Evolutionary conservation across 2,888 invertebrate genomes (phyloP).

Genomic region (Melanostoma scalare): DNA sequence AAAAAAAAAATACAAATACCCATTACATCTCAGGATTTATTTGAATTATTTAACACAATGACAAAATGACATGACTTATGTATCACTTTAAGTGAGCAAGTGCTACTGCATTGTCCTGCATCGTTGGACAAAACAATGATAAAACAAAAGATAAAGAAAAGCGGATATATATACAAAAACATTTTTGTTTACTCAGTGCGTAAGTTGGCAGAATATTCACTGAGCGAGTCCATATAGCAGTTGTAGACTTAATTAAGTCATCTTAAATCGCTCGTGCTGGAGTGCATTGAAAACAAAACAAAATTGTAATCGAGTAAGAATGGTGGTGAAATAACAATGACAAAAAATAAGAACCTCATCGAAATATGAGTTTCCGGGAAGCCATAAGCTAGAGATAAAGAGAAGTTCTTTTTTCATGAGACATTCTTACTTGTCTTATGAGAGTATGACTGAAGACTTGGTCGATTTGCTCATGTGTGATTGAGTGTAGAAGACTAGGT

Average conservation of each 20-base stretch:
- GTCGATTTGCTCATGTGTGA: too few species aligned
- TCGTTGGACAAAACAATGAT: constrained; percentile 34
- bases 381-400: constrained; percentile 12
- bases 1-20: constrained; percentile 14
- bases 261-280: background rate
- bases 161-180: too few species aligned
- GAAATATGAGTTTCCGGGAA: constrained; percentile 22
- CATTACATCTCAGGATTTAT: constrained; percentile 33
- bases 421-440: too few species aligned
- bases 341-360: constrained; percentile 16
- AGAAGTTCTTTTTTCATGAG: too few species aligned
- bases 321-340: constrained; percentile 32
- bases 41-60: constrained; percentile 52
- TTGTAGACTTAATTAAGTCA: too few species aligned
- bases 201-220: too few species aligned
- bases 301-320: constrained; percentile 34
- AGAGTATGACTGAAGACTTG: too few species aligned
- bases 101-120: constrained; percentile 24
- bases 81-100: constrained; percentile 52
- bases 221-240: too few species aligned
- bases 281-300: constrained; percentile 11
- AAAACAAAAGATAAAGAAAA: background rate
- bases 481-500: too few species aligned
- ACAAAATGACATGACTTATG: constrained; percentile 55
- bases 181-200: too few species aligned